Base-by-base conservation (phyloP, 2,797 vertebrate genomes). In the Ciconia nigra region DNA sequence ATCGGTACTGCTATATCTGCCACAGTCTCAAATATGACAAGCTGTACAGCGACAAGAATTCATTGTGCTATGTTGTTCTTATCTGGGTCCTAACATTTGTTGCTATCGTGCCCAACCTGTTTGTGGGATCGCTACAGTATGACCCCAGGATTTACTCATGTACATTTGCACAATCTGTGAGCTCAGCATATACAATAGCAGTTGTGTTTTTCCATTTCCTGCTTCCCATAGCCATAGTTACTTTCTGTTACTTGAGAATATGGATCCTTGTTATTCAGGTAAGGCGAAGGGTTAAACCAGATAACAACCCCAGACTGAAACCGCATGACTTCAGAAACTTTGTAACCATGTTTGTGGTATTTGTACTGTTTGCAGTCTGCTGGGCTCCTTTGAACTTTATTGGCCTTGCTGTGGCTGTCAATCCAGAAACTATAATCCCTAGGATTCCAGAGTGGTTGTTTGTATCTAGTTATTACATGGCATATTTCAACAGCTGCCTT, bases 401-500 rank as follows among this genome's bases (percentile, higher is more conserved):
- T 21, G 99, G 99, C n/a, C 98, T 99, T 54, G 99, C 98, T 1
- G 99, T 99, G 80, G 99, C 99, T 8, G 98, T 99, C 46, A 98
- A 98, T 78, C 99, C 99, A 0, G 96, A 98, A 84, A 98, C 93
- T 9, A 97, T 99, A 95, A 97, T 98, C 73, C 98, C 99, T 33
- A 98, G 98, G 93, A 99, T 99, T 96, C 99, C 99, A 0, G 99
- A 99, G 96, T 99, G 99, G 99, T 97, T 99, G 59, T 99, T 99
- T 28, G 99, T 99, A 92, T 98, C 99, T 61, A 99, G 99, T 97
- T 99, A 99, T 97, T 99, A 99, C 93, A 99, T 99, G 99, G 99
- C 99, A 5, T 99, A 99, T 98, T 99, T 99, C 98, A 99, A 99
- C 98, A 99, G 99, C 98, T 99, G 99, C 98, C 99, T 99, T 98